These are phyloP conservation scores for Petrophora chlorosata DNA, from an alignment of 2,888 invertebrate species.

Conservation along the genomic window DNA sequence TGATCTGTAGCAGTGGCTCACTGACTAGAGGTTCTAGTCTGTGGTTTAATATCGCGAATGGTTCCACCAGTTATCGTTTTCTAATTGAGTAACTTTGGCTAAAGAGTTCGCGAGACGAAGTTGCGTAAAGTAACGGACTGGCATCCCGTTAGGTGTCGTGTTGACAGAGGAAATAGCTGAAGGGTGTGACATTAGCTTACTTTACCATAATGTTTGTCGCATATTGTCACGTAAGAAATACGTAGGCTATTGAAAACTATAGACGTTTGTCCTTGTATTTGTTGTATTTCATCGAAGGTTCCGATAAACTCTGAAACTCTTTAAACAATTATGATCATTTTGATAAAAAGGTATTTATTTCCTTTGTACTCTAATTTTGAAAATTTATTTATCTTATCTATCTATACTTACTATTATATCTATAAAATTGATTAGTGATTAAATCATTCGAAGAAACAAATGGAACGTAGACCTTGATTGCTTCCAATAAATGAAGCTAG, in stretches of 20 bases:
- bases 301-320: too few relatives aligned
- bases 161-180: not conserved
- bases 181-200: not conserved
- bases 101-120: conserved; percentile 5
- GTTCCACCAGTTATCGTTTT: conserved; percentile 12
- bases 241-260: too few relatives aligned
- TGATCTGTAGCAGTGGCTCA: not conserved
- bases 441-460: too few relatives aligned
- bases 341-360: too few relatives aligned
- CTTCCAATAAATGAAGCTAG: conserved; percentile 3
- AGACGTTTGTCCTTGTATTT: too few relatives aligned
- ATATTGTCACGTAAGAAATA: too few relatives aligned
- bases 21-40: not conserved
- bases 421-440: too few relatives aligned
- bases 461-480: conserved; percentile 4
- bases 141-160: not conserved
- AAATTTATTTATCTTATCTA: too few relatives aligned
- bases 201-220: not conserved
- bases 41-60: not conserved
- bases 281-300: too few relatives aligned
- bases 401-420: too few relatives aligned
- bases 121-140: conserved; percentile 15
- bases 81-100: conserved; percentile 14
- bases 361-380: too few relatives aligned
- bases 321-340: too few relatives aligned